Percentiles rank a stretch among this genome's conserved stretches.
Evolutionary conservation across 2,113 vertebrate genomes (phyloP).

Genomic region (Henicopernis longicauda): DNA sequence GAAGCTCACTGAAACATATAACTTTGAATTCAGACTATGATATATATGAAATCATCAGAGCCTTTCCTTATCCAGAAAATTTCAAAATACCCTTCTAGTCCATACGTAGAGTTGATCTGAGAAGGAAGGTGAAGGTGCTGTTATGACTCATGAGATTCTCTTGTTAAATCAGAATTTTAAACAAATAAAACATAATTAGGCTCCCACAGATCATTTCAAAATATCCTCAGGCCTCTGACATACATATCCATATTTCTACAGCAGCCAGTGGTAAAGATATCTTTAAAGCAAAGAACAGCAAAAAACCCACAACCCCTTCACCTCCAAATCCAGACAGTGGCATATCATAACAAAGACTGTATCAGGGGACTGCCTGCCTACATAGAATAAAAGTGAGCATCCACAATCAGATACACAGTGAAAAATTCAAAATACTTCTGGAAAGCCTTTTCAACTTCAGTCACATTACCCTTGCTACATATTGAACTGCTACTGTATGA

Average conservation of each 20-base stretch:
- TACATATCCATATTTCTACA: not conserved
- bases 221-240: constrained; percentile 23
- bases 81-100: not conserved
- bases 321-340: not conserved
- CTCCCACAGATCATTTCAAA: constrained; percentile 41
- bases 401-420: not conserved
- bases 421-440: not conserved
- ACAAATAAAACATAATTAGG: constrained; percentile 25
- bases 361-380: not conserved
- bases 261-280: not conserved
- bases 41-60: not conserved
- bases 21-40: not conserved
- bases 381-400: not conserved
- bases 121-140: constrained; percentile 22
- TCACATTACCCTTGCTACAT: not conserved
- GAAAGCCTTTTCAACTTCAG: not conserved
- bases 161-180: constrained; percentile 52
- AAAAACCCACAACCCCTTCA: not conserved
- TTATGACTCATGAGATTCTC: constrained; percentile 35
- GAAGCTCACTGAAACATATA: not conserved
- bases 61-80: not conserved
- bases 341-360: not conserved
- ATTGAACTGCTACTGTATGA: not conserved
- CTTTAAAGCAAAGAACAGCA: not conserved
- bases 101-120: not conserved